Conservation (phyloP, 1,140 invertebrate species). For the Cherax quadricarinatus region DNA sequence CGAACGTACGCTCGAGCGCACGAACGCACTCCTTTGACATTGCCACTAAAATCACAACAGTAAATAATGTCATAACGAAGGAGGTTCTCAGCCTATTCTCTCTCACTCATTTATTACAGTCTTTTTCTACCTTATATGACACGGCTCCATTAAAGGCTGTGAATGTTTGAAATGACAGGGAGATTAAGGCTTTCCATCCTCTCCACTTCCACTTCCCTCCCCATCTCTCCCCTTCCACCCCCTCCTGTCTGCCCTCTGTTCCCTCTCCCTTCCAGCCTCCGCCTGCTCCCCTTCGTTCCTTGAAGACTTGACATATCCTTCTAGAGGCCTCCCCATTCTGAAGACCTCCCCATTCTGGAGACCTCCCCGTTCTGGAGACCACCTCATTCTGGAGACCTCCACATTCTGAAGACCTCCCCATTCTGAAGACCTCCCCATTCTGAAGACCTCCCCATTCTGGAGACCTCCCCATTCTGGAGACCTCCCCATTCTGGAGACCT, state of each 20-base stretch:
- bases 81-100: slow-evolving; percentile 53
- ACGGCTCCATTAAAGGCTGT: slow-evolving; percentile 66
- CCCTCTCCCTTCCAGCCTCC: neutral
- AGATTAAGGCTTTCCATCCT: slow-evolving; percentile 45
- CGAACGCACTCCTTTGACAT: slow-evolving; percentile 11
- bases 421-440: neutral
- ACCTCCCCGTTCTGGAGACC: neutral
- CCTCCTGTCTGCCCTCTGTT: neutral
- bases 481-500: too few relatives aligned
- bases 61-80: slow-evolving; percentile 45
- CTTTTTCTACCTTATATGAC: slow-evolving; percentile 64
- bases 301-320: neutral
- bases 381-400: neutral
- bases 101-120: slow-evolving; percentile 53
- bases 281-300: neutral
- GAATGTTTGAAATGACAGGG: slow-evolving; percentile 64
- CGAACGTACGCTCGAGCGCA: neutral
- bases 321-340: neutral
- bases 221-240: neutral
- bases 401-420: neutral
- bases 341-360: neutral
- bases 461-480: neutral
- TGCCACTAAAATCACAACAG: slow-evolving; percentile 59
- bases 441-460: neutral
- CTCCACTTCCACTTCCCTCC: neutral